A percentile compares a stretch with the other conserved stretches of the same genome.
These are phyloP conservation scores for Meandrusa payeni DNA, from an alignment of 2,888 invertebrate genomes.

Conservation along the genomic window DNA sequence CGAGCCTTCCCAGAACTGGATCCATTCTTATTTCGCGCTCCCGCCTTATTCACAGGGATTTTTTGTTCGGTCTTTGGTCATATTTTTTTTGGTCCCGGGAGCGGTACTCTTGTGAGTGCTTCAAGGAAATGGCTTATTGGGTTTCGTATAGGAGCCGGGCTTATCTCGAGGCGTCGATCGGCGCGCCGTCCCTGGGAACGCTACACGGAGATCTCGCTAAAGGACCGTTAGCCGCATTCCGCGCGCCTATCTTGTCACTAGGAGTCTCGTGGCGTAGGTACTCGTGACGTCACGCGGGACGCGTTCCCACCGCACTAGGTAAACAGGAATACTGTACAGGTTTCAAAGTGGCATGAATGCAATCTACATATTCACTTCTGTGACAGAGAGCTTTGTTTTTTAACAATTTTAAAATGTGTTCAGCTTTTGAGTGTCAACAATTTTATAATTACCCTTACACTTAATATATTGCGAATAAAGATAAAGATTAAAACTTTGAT, in stretches of 20 bases:
- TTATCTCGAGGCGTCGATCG: slow-evolving; percentile 69
- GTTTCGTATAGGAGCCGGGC: slow-evolving; percentile 67
- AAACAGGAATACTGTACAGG: not conserved
- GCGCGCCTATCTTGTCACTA: slow-evolving; percentile 41
- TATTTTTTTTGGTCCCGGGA: slow-evolving; percentile 68
- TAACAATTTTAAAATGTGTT: too few species aligned
- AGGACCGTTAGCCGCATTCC: slow-evolving; percentile 53
- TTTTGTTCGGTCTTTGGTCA: slow-evolving; percentile 65
- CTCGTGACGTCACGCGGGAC: slow-evolving; percentile 37
- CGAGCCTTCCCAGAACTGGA: slow-evolving; percentile 75
- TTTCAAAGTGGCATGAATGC: not conserved
- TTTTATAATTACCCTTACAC: too few species aligned
- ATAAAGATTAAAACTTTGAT: too few species aligned
- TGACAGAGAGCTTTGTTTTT: too few species aligned
- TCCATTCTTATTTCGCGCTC: slow-evolving; percentile 79
- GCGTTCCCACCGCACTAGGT: not conserved
- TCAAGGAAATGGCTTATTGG: slow-evolving; percentile 79
- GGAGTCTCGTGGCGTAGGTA: slow-evolving; percentile 31
- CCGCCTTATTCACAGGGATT: slow-evolving; percentile 70
- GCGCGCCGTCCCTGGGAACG: slow-evolving; percentile 57
- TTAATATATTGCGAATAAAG: too few species aligned
- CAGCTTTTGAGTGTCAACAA: too few species aligned
- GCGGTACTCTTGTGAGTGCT: slow-evolving; percentile 72
- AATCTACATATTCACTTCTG: too few species aligned
- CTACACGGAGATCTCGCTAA: slow-evolving; percentile 39